phyloP scores from a whole-genome alignment of 2,797 vertebrate species.

The Sebastes kiyomatsui region DNA sequence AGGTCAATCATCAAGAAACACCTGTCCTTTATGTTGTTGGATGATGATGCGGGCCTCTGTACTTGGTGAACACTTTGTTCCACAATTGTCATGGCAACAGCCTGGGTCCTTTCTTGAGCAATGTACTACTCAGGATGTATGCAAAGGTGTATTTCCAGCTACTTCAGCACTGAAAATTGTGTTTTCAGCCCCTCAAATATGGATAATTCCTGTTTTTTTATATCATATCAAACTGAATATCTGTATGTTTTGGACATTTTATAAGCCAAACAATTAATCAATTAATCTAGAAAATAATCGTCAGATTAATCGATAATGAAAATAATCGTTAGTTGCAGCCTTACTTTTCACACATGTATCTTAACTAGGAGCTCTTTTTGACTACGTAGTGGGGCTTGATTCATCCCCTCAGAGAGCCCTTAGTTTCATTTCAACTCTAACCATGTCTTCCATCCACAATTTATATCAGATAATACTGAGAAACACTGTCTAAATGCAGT shows the following conservation, averaged over 20 bases:
- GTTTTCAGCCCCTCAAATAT: no score
- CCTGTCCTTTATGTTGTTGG: not conserved
- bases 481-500: not conserved
- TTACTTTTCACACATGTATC: not conserved
- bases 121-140: not conserved
- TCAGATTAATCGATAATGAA: no score
- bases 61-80: not conserved
- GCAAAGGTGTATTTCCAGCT: not conserved
- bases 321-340: no score
- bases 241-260: no score
- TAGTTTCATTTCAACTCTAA: not conserved
- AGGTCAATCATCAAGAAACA: not conserved
- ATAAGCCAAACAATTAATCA: no score
- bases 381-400: not conserved
- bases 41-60: not conserved
- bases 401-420: not conserved
- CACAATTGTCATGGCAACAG: constrained; percentile 9
- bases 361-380: not conserved
- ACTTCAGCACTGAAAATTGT: not conserved
- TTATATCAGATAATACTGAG: not conserved
- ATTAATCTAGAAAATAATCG: no score
- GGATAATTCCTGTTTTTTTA: no score
- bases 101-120: not conserved
- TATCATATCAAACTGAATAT: no score
- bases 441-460: not conserved